Percentiles rank a stretch among this genome's conserved stretches.
Conservation (phyloP, 2,797 vertebrate species). For the Benthosema pterotum region DNA sequence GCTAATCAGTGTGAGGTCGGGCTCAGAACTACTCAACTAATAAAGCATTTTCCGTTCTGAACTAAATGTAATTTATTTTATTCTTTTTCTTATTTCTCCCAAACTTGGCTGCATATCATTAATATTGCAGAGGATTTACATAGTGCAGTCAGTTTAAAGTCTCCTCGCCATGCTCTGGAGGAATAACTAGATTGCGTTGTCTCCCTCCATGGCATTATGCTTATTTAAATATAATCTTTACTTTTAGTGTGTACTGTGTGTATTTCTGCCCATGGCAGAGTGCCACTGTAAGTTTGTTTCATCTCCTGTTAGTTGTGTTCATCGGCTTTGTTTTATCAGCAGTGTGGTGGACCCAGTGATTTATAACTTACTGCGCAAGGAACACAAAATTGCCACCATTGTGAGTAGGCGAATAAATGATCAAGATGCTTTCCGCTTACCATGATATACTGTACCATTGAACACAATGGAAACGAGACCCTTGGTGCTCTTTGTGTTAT, state of each 20-base stretch:
- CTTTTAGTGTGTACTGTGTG: neutral
- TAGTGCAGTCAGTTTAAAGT: too few species aligned
- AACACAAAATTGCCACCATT: neutral
- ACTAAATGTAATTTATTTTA: neutral
- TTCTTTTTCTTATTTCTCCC: too few species aligned
- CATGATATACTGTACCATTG: too few species aligned
- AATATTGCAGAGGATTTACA: too few species aligned
- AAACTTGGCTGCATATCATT: too few species aligned
- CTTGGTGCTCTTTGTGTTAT: too few species aligned
- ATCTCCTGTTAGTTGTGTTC: neutral
- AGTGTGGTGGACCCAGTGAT: neutral
- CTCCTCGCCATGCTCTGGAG: too few species aligned
- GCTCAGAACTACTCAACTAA: too few species aligned
- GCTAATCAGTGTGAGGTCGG: too few species aligned
- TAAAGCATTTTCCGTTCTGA: conserved; percentile 4
- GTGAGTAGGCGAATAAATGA: neutral
- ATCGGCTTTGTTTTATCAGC: neutral
- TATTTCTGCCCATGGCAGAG: neutral
- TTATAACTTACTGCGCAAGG: too few species aligned
- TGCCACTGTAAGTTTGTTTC: neutral
- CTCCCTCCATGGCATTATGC: neutral
- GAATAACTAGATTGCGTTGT: neutral
- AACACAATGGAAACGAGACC: neutral
- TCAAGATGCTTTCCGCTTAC: neutral
- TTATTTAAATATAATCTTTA: neutral